Conservation (phyloP, 2,113 vertebrate species). For the Chionodraco myersi region DNA sequence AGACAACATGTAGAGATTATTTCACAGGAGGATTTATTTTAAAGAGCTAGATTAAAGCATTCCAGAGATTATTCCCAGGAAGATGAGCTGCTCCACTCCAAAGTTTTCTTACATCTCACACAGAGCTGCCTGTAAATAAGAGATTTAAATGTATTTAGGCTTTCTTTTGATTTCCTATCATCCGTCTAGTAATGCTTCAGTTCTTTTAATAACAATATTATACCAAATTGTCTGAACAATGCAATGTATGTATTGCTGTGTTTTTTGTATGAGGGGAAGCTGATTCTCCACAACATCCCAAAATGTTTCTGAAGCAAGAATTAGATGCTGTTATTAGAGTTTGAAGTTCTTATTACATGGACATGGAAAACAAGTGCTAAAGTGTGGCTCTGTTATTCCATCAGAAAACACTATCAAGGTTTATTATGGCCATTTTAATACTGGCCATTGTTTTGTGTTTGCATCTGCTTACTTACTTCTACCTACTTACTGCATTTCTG, state of each 20-base stretch:
- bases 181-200: constrained; percentile 32
- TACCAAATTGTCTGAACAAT: constrained; percentile 25
- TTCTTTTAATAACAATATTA: constrained; percentile 41
- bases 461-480: constrained; percentile 17
- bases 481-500: constrained; percentile 22
- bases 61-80: constrained; percentile 52
- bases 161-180: constrained; percentile 33
- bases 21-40: constrained; percentile 10
- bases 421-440: constrained; percentile 42
- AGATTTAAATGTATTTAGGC: constrained; percentile 50
- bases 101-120: constrained; percentile 51
- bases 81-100: constrained; percentile 53
- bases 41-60: constrained; percentile 59
- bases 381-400: constrained; percentile 36
- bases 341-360: constrained; percentile 31
- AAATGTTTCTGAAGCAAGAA: constrained; percentile 33
- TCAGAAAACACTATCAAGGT: constrained; percentile 36
- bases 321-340: constrained; percentile 41
- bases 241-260: constrained; percentile 3
- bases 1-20: constrained; percentile 23
- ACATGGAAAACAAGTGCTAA: constrained; percentile 28
- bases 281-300: neutral
- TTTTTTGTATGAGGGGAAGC: constrained; percentile 13
- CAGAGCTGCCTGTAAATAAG: constrained; percentile 68
- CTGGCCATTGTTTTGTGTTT: constrained; percentile 43